Evolutionary conservation across 1,140 invertebrate species (phyloP).

Genomic region (Laupala kohalensis): DNA sequence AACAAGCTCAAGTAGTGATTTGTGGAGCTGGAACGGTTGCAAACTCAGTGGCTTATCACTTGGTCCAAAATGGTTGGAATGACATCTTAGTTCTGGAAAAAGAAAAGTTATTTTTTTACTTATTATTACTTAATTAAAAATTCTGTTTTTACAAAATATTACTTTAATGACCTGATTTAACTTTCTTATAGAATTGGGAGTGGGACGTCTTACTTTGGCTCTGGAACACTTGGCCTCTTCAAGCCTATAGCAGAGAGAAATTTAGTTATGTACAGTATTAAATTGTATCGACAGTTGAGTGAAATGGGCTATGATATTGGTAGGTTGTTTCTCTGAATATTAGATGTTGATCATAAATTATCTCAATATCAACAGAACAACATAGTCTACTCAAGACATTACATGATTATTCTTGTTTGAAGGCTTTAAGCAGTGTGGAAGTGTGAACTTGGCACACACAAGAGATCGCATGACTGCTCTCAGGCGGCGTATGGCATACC

Average conservation of each 20-base stretch:
- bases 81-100: constrained; percentile 52
- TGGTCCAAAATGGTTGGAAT: constrained; percentile 43
- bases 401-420: constrained; percentile 5
- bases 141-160: not conserved
- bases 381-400: not conserved
- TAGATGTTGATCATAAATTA: not conserved
- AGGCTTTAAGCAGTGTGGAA: constrained; percentile 50
- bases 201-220: constrained; percentile 52
- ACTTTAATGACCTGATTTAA: not conserved
- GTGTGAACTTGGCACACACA: constrained; percentile 55
- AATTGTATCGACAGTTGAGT: constrained; percentile 45
- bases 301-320: constrained; percentile 46
- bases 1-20: constrained; percentile 44
- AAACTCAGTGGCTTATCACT: constrained; percentile 53
- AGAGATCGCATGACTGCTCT: constrained; percentile 53
- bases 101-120: constrained; percentile 28
- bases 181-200: constrained; percentile 38
- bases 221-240: constrained; percentile 47
- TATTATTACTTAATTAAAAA: not conserved
- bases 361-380: not conserved
- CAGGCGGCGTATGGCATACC: constrained; percentile 43
- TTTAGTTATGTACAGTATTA: constrained; percentile 44
- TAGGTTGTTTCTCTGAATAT: constrained; percentile 7
- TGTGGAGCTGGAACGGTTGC: constrained; percentile 51
- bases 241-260: constrained; percentile 42